Evolutionary conservation across 2,888 invertebrate species (phyloP).

Genomic region (Stegophylla sp.): DNA sequence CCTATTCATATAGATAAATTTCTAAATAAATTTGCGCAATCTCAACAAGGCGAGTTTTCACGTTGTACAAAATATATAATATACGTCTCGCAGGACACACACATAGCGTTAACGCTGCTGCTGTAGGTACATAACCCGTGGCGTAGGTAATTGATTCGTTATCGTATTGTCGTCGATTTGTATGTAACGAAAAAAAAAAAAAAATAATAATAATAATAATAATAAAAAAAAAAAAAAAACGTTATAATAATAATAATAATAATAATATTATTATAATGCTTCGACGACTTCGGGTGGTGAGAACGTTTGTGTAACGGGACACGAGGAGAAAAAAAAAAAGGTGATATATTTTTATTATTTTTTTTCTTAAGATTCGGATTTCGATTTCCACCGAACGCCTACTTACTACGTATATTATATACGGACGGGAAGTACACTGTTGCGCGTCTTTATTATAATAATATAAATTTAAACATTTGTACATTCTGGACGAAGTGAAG

Average conservation of each 20-base stretch:
- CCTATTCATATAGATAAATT: no score
- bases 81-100: not conserved
- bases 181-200: not conserved
- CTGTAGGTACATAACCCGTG: not conserved
- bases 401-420: no score
- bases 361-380: not conserved
- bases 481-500: no score
- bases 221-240: no score
- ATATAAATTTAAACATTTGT: no score
- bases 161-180: slow-evolving; percentile 11
- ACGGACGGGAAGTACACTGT: no score
- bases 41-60: not conserved
- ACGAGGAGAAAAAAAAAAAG: not conserved
- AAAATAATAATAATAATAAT: no score
- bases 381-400: not conserved
- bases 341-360: no score
- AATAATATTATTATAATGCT: no score
- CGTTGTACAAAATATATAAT: not conserved
- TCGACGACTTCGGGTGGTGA: no score
- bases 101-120: not conserved
- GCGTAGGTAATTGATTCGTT: slow-evolving; percentile 47
- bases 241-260: no score
- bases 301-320: not conserved
- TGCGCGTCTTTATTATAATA: no score
- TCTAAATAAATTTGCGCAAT: slow-evolving; percentile 48